A percentile compares a stretch with the other conserved stretches of the same genome.
Evolutionary conservation across 2,797 vertebrate genomes (phyloP).

Genomic region (Tadarida brasiliensis): DNA sequence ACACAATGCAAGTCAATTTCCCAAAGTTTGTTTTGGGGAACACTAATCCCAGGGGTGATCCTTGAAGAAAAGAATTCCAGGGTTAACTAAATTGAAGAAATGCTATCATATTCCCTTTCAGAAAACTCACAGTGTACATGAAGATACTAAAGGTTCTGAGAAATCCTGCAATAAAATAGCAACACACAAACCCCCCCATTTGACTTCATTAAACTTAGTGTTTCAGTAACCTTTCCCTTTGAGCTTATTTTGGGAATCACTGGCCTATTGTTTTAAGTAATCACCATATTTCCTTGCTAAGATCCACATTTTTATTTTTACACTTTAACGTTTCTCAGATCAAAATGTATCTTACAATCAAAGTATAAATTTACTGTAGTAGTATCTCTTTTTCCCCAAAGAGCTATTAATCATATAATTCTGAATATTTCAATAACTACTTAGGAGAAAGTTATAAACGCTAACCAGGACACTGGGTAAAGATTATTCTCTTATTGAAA

Average conservation of each 20-base stretch:
- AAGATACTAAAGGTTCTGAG: constrained; percentile 39
- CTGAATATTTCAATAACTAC: constrained; percentile 51
- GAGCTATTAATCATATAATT: background rate
- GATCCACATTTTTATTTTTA: background rate
- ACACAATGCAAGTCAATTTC: background rate
- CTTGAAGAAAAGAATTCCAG: constrained; percentile 48
- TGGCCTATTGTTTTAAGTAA: background rate
- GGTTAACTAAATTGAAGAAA: background rate
- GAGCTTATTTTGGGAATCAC: background rate
- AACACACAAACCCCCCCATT: background rate
- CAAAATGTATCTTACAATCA: background rate
- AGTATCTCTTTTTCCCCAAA: background rate
- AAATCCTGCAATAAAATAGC: background rate
- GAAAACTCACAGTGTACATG: background rate
- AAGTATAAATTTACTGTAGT: background rate
- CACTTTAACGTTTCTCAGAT: constrained; percentile 11
- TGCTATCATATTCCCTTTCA: background rate
- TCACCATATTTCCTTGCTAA: background rate
- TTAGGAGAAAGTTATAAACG: constrained; percentile 49
- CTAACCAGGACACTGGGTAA: background rate
- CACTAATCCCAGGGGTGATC: background rate
- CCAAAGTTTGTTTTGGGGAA: background rate
- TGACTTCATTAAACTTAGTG: background rate
- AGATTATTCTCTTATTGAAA: background rate
- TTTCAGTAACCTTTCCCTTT: background rate